Conservation (phyloP, 2,888 invertebrate species). For the Sipha maydis region DNA sequence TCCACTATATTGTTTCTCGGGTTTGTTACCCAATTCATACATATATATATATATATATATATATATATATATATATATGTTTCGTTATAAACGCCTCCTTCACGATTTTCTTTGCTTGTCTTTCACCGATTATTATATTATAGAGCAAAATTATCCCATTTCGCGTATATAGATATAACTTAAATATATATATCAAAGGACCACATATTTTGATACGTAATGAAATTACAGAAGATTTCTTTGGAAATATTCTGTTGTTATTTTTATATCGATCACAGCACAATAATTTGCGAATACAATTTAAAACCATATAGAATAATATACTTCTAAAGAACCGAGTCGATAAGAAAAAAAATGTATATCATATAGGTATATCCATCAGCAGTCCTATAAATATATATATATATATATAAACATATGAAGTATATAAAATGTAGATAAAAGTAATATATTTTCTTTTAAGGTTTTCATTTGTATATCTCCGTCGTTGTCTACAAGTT, state of each 20-base stretch:
- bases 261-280: not conserved
- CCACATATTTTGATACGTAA: too few relatives aligned
- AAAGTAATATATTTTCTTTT: too few relatives aligned
- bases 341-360: not conserved
- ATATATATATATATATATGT: not conserved
- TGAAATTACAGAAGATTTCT: not conserved
- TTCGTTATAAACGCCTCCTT: not conserved
- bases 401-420: too few relatives aligned
- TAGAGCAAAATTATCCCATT: not conserved
- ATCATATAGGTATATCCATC: too few relatives aligned
- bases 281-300: not conserved
- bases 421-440: too few relatives aligned
- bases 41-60: not conserved
- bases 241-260: not conserved
- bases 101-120: not conserved
- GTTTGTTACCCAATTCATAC: not conserved
- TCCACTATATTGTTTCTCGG: slow-evolving; percentile 39
- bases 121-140: not conserved
- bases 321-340: not conserved
- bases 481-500: too few relatives aligned
- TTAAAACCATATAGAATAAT: not conserved
- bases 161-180: not conserved
- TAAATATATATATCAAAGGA: too few relatives aligned
- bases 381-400: too few relatives aligned
- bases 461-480: too few relatives aligned